phyloP scores from a whole-genome alignment of 2,888 invertebrate genomes.

The Eupithecia subfuscata region DNA sequence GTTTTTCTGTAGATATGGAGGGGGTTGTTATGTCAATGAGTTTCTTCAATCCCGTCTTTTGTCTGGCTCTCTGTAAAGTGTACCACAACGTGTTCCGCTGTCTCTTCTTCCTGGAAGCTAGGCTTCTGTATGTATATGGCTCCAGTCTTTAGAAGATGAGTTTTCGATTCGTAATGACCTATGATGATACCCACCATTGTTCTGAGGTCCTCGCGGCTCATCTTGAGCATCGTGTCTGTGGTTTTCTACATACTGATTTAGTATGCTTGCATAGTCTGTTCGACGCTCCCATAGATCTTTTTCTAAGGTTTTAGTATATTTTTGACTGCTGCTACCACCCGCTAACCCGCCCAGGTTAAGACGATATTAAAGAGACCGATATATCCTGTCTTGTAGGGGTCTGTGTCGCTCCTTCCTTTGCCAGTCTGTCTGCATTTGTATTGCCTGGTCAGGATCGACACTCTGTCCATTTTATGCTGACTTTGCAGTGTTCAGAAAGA shows the following conservation, averaged over 20 bases:
- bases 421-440: neutral
- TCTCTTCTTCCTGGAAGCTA: neutral
- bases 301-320: neutral
- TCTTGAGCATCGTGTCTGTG: neutral
- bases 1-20: neutral
- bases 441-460: neutral
- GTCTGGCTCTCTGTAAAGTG: neutral
- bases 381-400: neutral
- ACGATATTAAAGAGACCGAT: neutral
- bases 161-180: neutral
- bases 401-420: neutral
- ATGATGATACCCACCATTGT: neutral
- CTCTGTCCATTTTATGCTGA: neutral
- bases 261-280: neutral
- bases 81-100: neutral
- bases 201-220: neutral
- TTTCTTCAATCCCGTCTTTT: too few species aligned
- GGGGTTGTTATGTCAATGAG: too few species aligned
- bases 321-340: neutral
- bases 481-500: neutral
- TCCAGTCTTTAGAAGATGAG: neutral
- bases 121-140: neutral
- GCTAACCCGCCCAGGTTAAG: too few species aligned
- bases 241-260: neutral
- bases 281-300: neutral